Conservation (phyloP, 2,113 vertebrate genomes). For the Clupea harengus region DNA sequence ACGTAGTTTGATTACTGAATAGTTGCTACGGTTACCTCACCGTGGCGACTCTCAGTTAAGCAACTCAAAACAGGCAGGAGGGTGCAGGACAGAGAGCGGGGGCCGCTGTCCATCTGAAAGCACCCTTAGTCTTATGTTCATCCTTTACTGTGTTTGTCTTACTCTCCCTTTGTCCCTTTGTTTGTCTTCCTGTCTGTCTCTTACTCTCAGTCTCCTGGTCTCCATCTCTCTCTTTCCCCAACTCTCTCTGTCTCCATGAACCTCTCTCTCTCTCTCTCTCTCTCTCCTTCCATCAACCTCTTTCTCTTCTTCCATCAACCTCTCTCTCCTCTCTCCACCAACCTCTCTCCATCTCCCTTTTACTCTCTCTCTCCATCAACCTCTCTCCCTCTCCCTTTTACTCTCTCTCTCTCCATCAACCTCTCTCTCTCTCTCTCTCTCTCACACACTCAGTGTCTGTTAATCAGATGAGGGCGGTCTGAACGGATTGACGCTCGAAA, state of each 20-base stretch:
- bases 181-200: neutral
- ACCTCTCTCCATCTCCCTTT: neutral
- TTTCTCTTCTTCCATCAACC: too few relatives aligned
- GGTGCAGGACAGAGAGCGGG: too few relatives aligned
- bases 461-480: slow-evolving; percentile 70
- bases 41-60: too few relatives aligned
- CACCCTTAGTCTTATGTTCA: neutral
- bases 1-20: too few relatives aligned
- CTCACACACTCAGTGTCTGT: slow-evolving; percentile 60
- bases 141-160: neutral
- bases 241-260: too few relatives aligned
- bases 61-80: too few relatives aligned
- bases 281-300: too few relatives aligned
- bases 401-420: neutral
- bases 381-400: neutral
- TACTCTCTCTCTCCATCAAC: neutral
- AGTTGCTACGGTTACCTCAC: too few relatives aligned
- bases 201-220: neutral
- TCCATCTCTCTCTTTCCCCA: neutral
- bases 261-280: too few relatives aligned
- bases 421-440: neutral
- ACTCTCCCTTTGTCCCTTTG: neutral
- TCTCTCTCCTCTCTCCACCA: too few relatives aligned
- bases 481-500: slow-evolving; percentile 66
- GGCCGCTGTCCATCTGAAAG: too few relatives aligned